Percentiles rank a stretch among this genome's conserved stretches.
phyloP scores from a whole-genome alignment of 2,797 vertebrate genomes.

The Melanotaenia boesemani region DNA sequence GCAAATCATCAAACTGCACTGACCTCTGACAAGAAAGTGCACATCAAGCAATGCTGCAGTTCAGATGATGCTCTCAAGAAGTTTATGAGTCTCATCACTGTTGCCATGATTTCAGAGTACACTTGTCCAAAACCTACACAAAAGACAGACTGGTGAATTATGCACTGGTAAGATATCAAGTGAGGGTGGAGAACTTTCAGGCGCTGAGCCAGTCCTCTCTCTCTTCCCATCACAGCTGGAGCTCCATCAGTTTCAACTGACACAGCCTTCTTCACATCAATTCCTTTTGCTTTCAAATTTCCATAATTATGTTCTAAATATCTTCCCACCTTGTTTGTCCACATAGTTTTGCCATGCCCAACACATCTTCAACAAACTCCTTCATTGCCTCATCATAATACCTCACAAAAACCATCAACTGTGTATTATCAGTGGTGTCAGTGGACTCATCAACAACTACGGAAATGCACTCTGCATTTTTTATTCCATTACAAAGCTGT shows the following conservation, averaged over 20 bases:
- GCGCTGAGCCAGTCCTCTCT: background rate
- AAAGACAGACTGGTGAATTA: constrained; percentile 33
- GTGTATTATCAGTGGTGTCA: too few relatives aligned
- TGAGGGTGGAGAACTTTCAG: constrained; percentile 27
- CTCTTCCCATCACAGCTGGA: background rate
- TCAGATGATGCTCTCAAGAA: constrained; percentile 36
- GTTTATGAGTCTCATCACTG: constrained; percentile 28
- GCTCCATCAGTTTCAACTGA: background rate
- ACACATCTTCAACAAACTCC: too few relatives aligned
- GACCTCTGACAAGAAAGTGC: too few relatives aligned
- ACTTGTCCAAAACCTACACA: constrained; percentile 38
- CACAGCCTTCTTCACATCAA: background rate
- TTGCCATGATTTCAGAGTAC: constrained; percentile 28
- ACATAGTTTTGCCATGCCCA: too few relatives aligned
- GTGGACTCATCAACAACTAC: too few relatives aligned
- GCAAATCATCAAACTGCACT: constrained; percentile 17
- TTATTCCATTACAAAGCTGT: constrained; percentile 1
- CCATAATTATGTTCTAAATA: too few relatives aligned
- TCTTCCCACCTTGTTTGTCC: background rate
- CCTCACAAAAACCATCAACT: too few relatives aligned
- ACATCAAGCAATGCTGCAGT: constrained; percentile 27
- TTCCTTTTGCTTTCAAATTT: too few relatives aligned
- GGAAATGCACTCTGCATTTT: background rate
- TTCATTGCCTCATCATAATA: too few relatives aligned
- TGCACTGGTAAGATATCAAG: constrained; percentile 19